Base-by-base conservation (phyloP, 1,140 invertebrate species). In the Drosophila willistoni region DNA sequence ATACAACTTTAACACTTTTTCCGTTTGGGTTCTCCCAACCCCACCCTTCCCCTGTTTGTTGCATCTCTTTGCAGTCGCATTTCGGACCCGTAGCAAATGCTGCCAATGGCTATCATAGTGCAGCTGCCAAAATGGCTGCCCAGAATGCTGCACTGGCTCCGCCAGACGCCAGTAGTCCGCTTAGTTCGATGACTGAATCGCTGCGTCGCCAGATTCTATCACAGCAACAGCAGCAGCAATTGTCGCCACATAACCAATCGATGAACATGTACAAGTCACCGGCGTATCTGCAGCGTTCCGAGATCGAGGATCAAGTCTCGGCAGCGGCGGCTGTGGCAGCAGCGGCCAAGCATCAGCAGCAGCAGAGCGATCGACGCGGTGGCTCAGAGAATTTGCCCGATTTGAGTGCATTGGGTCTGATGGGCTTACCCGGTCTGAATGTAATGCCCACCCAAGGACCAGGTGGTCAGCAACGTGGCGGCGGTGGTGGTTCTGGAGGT, bases 241-340 rank as follows among this genome's bases (percentile, higher is more conserved):
- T 91, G 61, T 90, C 90, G 57, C 90, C 90, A 6, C 74, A 90
- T 39, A 63, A 68, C 1, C 90, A 87, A 69, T 84, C 90, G 9
- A 90, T 91, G 90, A 91, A 91, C 62, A 91, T 91, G 86, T 91
- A 91, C 74, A 91, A 91, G 63, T 90, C 90, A 0, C 90, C 90
- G 29, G 90, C 90, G 0, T 91, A 91, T 65, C 63, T 91, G 68
- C 90, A 91, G 14, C 72, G 90, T 6, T 91, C 90, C 29, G 90
- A 91, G 68, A 91, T 91, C 29, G 90, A 91, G 61, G 90, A 91
- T 71, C 90, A 90, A 51, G 79, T 91, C 7, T 89, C 90, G 7
- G 87, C 81, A 4, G 84, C 84, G 4, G 84, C 84, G 10, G 83
- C 82, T n/a, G 81, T 86, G 25, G 82, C 83, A 1, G 84, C 78